Evolutionary conservation across 2,888 invertebrate genomes (phyloP).

Genomic region (Drosophila sordidula): DNA sequence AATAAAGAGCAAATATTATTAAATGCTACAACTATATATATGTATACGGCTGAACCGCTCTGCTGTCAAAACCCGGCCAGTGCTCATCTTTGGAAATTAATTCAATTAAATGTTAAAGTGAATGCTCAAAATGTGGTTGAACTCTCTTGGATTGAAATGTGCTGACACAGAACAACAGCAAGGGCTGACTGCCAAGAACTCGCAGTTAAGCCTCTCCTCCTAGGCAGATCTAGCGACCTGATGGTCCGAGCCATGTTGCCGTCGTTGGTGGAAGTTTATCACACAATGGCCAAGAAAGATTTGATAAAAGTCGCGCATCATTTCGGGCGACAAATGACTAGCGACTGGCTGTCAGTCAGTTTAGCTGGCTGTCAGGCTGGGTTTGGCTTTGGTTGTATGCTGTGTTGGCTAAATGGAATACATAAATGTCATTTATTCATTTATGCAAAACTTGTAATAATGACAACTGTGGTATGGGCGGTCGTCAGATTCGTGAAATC

Average conservation of each 20-base stretch:
- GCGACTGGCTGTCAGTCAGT: slow-evolving; percentile 12
- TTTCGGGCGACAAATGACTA: slow-evolving; percentile 58
- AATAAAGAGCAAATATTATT: no score
- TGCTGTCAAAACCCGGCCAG: no score
- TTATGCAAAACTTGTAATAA: slow-evolving; percentile 79
- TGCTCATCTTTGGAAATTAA: slow-evolving; percentile 46
- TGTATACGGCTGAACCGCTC: no score
- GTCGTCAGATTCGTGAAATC: slow-evolving; percentile 49
- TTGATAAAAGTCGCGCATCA: slow-evolving; percentile 60
- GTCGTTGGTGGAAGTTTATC: slow-evolving; percentile 49
- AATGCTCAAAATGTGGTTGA: slow-evolving; percentile 52
- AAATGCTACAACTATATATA: no score
- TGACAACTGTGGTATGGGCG: slow-evolving; percentile 50
- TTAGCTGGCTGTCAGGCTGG: slow-evolving; percentile 15
- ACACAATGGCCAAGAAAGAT: slow-evolving; percentile 63
- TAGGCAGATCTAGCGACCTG: neutral
- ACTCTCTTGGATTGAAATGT: slow-evolving; percentile 49
- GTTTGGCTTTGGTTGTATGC: slow-evolving; percentile 23
- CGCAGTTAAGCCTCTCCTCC: neutral
- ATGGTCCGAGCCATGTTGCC: slow-evolving; percentile 9
- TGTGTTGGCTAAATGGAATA: slow-evolving; percentile 68
- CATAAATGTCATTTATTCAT: slow-evolving; percentile 77
- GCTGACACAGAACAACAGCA: slow-evolving; percentile 58
- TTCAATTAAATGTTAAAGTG: slow-evolving; percentile 67
- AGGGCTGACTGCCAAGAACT: slow-evolving; percentile 21